Base-by-base conservation (phyloP, 2,888 invertebrate genomes). In the Drosophila stalkeri region DNA sequence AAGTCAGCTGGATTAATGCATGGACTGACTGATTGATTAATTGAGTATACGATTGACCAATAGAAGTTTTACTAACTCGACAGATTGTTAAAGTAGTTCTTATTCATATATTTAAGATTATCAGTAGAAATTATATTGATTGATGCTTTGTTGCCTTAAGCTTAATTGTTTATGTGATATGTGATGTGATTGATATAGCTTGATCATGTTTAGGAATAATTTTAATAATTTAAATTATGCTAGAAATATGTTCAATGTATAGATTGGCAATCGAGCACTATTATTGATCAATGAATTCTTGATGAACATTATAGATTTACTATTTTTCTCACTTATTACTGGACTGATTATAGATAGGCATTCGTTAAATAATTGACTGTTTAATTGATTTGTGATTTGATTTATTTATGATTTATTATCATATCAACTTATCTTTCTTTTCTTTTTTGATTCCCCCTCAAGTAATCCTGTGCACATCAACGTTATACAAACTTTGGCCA, bases 381-480 rank as follows among this genome's bases (percentile, higher is more conserved):
- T 11, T 9, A 5, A 44, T 12, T 47, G 9, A 43, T 27, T 27
- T 27, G 0, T 27, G 27, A 27, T 27, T n/a, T n/a, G n/a, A n/a
- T n/a, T n/a, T n/a, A n/a, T n/a, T 6, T 5, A 27, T 5, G 27
- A 27, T 27, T 27, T 27, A 6, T 27, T 27, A 27, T 27, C 27
- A 27, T 27, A 27, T 37, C 14, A 14, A 37, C 37, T 4, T 14
- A 37, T 2, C 12, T 37, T 12, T 35, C 12, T 35, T 35, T 31
- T 35, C 4, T 20, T 16, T 16, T 9, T n/a, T 39, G 23, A 2
- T 18, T 20, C 18, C 20, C 20, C 23, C 31, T 16, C 9, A 43
- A 92, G 92, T 67, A 72, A 86, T 71, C 67, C 81, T 12, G 86
- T 90, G 37, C 80, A 81, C 12, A 64, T 92, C 16, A 68, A 76